Base-by-base conservation (phyloP, 2,113 vertebrate genomes). In the Vulpes vulpes region DNA sequence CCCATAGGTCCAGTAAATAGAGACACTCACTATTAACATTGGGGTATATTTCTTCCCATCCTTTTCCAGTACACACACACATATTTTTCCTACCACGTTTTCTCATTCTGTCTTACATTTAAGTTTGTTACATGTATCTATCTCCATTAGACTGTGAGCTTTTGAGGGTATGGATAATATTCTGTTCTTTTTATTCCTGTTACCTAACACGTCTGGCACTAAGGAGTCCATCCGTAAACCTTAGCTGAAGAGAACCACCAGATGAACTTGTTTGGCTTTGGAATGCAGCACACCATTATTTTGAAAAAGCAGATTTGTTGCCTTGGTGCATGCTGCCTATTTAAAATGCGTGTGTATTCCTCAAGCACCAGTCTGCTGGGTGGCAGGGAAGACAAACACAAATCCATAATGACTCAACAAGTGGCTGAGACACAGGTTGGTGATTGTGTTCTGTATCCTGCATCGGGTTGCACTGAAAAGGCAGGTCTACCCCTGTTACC, bases 381-480 rank as follows among this genome's bases (percentile, higher is more conserved):
- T 10, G 51, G 15, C 65, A 30, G 57, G 25, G 32, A 69, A 55
- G 57, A 16, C 11, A 27, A 27, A 27, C 8, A 32, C 7, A 51
- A 27, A 25, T 2, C 71, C 51, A 20, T 8, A 30, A 1, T 3
- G 17, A 62, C 38, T 17, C 69, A 11, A 19, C 78, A 92, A 11
- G 65, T 20, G 51, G 49, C 71, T 35, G n/a, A 12, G 73, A n/a
- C 84, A 8, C 1, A 2, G 59, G 35, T 16, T 0, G 6, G 35
- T 59, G 53, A 62, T 17, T 43, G 64, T 43, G 23, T 22, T 73
- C 67, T 27, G 8, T 3, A 3, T 30, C 43, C 65, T 19, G 23
- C 15, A 0, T n/a, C 6, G 2, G 74, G 11, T 2, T 1, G 49
- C 2, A 5, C 3, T 19, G 51, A 15, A 73, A 71, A 81, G 65